A percentile compares a stretch with the other conserved stretches of the same genome.
Conservation (phyloP, 2,797 vertebrate species). For the Vespertilio murinus region DNA sequence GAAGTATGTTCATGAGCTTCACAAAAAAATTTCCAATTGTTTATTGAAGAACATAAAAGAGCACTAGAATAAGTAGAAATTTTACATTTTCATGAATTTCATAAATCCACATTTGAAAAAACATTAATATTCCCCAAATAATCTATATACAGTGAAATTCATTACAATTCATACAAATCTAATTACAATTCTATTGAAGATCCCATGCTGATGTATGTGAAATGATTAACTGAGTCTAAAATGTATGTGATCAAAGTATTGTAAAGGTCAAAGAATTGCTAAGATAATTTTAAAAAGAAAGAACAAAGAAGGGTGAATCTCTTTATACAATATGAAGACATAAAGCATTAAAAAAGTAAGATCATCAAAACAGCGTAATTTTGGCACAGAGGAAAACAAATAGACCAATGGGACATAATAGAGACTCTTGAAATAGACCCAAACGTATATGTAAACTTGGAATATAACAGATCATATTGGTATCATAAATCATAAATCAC, state of each 20-base stretch:
- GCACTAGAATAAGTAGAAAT: neutral
- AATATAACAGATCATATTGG: neutral
- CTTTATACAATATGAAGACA: neutral
- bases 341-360: neutral
- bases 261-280: neutral
- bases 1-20: neutral
- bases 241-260: neutral
- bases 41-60: neutral
- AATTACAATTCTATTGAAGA: neutral
- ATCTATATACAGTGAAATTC: neutral
- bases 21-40: neutral
- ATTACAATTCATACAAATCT: neutral
- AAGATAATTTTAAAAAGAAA: slow-evolving; percentile 4
- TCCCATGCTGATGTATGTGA: neutral
- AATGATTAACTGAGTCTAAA: neutral
- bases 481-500: neutral
- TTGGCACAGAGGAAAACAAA: neutral
- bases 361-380: neutral
- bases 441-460: neutral
- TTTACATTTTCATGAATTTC: neutral
- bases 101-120: neutral
- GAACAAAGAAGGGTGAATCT: neutral
- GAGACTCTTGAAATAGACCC: neutral
- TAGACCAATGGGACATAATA: neutral
- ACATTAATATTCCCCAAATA: neutral